Evolutionary conservation across 2,888 invertebrate species (phyloP).

Genomic region (Drosophila niveifrons): DNA sequence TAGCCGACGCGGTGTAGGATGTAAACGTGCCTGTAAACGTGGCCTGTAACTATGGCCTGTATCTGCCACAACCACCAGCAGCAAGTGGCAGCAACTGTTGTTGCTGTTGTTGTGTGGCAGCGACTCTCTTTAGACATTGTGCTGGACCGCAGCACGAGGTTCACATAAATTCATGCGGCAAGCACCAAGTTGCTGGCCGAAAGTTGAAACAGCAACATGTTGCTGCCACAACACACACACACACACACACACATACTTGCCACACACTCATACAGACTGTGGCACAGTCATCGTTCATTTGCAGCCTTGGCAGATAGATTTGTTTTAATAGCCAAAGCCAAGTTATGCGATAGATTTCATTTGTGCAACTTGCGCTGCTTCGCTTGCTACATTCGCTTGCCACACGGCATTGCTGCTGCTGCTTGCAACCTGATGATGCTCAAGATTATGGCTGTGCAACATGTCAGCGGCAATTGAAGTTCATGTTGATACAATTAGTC

Average conservation of each 20-base stretch:
- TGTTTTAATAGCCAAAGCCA: conserved; percentile 63
- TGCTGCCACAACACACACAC: conserved; percentile 46
- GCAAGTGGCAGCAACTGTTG: conserved; percentile 16
- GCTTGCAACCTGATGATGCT: conserved; percentile 43
- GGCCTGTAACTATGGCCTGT: conserved; percentile 34
- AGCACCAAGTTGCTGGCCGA: conserved; percentile 34
- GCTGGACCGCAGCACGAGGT: conserved; percentile 33
- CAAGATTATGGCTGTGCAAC: conserved; percentile 47
- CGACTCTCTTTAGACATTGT: conserved; percentile 8
- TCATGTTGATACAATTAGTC: conserved; percentile 65
- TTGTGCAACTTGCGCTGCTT: conserved; percentile 48
- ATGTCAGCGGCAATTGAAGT: conserved; percentile 66
- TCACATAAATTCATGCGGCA: conserved; percentile 57
- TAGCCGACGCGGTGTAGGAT: conserved; percentile 45
- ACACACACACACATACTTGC: conserved; percentile 7
- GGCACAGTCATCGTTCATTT: conserved; percentile 43
- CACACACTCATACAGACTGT: no score
- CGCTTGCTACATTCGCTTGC: neutral
- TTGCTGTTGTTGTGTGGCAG: conserved; percentile 1
- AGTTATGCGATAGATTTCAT: conserved; percentile 65
- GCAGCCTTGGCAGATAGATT: conserved; percentile 65
- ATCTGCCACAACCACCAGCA: conserved; percentile 7
- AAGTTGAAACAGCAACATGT: conserved; percentile 52
- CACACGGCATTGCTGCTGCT: neutral
- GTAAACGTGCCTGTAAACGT: conserved; percentile 54